Conservation (phyloP, 2,888 invertebrate genomes). For the Caenorhabditis drosophilae region DNA sequence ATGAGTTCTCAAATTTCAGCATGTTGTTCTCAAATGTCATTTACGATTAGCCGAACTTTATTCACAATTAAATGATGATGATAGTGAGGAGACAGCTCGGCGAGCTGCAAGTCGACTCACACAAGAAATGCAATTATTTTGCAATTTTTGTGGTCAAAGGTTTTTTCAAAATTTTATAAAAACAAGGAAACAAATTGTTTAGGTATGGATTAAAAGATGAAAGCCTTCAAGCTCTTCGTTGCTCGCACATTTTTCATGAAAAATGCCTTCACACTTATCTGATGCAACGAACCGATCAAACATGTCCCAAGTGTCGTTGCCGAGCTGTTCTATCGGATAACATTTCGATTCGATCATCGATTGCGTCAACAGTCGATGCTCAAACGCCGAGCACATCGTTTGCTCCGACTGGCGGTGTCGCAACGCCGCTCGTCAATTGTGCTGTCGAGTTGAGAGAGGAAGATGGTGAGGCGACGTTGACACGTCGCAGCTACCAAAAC, state of each 20-base stretch:
- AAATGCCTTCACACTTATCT: constrained; percentile 63
- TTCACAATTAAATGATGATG: constrained; percentile 68
- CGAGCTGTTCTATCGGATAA: constrained; percentile 62
- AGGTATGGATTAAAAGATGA: constrained; percentile 65
- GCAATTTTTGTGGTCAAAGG: constrained; percentile 71
- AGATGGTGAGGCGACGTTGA: constrained; percentile 30
- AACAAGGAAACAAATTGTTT: no score
- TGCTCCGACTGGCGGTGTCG: constrained; percentile 47
- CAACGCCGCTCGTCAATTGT: constrained; percentile 42
- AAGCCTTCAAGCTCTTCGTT: constrained; percentile 67
- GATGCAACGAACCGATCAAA: constrained; percentile 57
- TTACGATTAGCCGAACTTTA: constrained; percentile 70
- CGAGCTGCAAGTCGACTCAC: constrained; percentile 63
- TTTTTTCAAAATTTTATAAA: no score
- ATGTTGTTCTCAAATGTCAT: constrained; percentile 70
- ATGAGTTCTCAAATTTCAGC: constrained; percentile 55
- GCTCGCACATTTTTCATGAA: constrained; percentile 69
- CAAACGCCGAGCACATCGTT: constrained; percentile 43
- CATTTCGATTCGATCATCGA: constrained; percentile 60
- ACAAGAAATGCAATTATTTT: constrained; percentile 71
- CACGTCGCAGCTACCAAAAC: constrained; percentile 17
- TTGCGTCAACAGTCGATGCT: constrained; percentile 51
- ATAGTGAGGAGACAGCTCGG: constrained; percentile 67
- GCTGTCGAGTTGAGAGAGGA: constrained; percentile 36
- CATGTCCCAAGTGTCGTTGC: constrained; percentile 65